phyloP scores from a whole-genome alignment of 2,888 invertebrate species.

The Protonemura montana region DNA sequence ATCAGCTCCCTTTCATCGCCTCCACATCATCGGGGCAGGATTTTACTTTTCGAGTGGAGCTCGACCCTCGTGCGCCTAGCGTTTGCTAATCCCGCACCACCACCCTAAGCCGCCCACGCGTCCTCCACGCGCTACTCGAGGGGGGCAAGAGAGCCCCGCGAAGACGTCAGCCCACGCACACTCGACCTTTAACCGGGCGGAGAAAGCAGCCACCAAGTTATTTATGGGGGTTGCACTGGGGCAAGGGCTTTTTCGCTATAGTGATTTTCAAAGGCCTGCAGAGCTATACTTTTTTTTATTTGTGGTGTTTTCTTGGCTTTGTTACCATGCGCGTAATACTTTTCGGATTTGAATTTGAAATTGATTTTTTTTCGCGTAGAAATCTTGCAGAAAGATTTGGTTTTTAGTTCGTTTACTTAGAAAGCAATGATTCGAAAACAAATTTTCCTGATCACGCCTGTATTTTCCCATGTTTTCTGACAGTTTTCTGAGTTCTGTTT shows the following conservation, averaged over 20 bases:
- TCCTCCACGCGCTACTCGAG: background rate
- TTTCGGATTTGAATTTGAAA: too few species aligned
- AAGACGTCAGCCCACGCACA: background rate
- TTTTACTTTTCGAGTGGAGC: background rate
- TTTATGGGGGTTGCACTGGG: too few species aligned
- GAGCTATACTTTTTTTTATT: too few species aligned
- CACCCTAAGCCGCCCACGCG: background rate
- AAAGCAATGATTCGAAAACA: too few species aligned
- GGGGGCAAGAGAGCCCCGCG: background rate
- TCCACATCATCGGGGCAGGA: background rate
- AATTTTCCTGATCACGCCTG: background rate
- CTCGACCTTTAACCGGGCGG: background rate
- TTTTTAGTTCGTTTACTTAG: too few species aligned
- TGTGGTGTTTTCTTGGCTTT: too few species aligned
- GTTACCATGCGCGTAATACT: too few species aligned
- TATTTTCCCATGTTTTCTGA: background rate
- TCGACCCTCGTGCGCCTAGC: background rate
- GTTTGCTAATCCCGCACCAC: background rate
- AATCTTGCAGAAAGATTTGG: too few species aligned
- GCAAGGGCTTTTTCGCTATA: background rate
- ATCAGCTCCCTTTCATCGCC: too few species aligned
- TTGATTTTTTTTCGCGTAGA: too few species aligned
- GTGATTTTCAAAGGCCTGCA: background rate
- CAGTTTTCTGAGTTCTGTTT: background rate
- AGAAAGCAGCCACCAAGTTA: background rate